A percentile compares a stretch with the other conserved stretches of the same genome.
Conservation (phyloP, 92 coral and sea anemone species). For the Paramuricea clavata region DNA sequence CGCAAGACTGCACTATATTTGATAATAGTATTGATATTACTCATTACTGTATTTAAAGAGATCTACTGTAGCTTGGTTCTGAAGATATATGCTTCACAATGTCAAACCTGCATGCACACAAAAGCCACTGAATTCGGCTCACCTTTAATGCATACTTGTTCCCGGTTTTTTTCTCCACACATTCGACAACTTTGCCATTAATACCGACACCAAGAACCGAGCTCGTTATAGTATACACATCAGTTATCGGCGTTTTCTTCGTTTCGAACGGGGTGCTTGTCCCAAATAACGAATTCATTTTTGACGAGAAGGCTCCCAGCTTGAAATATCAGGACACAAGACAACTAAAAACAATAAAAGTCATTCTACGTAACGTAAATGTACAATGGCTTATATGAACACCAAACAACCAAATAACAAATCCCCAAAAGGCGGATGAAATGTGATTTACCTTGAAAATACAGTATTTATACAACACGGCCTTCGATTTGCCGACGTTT, state of each 20-base stretch:
- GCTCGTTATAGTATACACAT: constrained; percentile 79
- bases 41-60: too few species aligned
- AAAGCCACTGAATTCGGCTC: not conserved
- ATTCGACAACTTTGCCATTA: constrained; percentile 96
- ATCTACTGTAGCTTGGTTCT: too few species aligned
- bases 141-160: constrained; percentile 91
- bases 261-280: constrained; percentile 71
- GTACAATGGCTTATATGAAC: not conserved
- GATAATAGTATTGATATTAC: too few species aligned
- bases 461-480: not conserved
- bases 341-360: not conserved
- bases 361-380: not conserved
- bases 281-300: constrained; percentile 68
- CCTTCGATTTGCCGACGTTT: not conserved
- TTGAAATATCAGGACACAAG: not conserved
- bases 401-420: not conserved
- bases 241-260: constrained; percentile 79
- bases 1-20: too few species aligned
- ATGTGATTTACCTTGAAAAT: not conserved
- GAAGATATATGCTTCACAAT: too few species aligned
- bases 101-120: too few species aligned
- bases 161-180: constrained; percentile 86
- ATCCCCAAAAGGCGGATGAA: not conserved
- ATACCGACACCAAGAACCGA: constrained; percentile 95
- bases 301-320: constrained; percentile 25